phyloP scores from a whole-genome alignment of 1,140 invertebrate species.

The Elymnias hypermnestra region DNA sequence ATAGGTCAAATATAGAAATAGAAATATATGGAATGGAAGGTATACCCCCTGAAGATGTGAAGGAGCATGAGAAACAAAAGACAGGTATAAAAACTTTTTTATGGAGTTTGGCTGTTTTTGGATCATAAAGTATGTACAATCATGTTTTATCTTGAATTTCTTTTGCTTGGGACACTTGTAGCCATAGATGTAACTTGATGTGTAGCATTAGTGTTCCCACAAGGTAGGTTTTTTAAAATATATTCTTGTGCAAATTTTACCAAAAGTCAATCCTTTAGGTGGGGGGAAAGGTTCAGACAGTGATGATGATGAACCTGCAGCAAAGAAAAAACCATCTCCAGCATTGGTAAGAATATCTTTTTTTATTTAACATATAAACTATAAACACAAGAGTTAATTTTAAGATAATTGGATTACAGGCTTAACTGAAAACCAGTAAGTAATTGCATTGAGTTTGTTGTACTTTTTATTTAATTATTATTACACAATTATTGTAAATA shows the following conservation, averaged over 20 bases:
- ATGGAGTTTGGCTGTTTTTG: constrained; percentile 41
- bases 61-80: constrained; percentile 94
- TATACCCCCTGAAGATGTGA: constrained; percentile 95
- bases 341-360: constrained; percentile 59
- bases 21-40: constrained; percentile 99
- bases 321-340: constrained; percentile 79
- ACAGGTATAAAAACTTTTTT: constrained; percentile 76
- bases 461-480: constrained; percentile 1
- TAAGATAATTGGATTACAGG: constrained; percentile 27
- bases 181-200: constrained; percentile 56
- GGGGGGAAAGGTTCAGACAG: constrained; percentile 80
- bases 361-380: constrained; percentile 18
- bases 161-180: constrained; percentile 61
- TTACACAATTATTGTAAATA: constrained; percentile 11
- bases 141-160: constrained; percentile 41
- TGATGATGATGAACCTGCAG: constrained; percentile 87
- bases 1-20: constrained; percentile 98
- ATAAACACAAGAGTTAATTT: constrained; percentile 11
- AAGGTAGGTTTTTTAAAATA: constrained; percentile 35
- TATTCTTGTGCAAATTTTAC: constrained; percentile 27
- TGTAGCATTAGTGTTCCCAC: constrained; percentile 55
- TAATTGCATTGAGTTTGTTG: constrained; percentile 18
- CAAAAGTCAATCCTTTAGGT: constrained; percentile 57
- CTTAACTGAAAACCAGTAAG: constrained; percentile 27
- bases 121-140: constrained; percentile 67